Evolutionary conservation across 30 jellyfish, hydroid and myxozoan species (phyloP).

Genomic region (Pelagia noctiluca): DNA sequence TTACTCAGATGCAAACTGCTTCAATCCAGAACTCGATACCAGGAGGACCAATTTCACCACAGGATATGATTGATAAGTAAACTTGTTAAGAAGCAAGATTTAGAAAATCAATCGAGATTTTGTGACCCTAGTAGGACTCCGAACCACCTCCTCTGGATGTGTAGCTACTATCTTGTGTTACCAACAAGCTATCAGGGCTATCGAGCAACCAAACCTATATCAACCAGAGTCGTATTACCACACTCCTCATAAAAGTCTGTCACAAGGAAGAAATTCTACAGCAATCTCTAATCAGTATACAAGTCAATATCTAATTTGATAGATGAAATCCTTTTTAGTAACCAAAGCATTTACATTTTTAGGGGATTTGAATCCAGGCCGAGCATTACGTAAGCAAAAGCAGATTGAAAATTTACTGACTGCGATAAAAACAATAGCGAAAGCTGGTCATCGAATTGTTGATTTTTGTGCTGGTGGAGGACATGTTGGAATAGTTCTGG

Average conservation of each 20-base stretch:
- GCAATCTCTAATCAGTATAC: background rate
- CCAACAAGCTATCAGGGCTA: no score
- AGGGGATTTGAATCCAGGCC: conserved; percentile 77
- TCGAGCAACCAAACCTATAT: no score
- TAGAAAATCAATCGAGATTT: no score
- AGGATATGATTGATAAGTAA: no score
- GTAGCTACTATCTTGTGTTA: no score
- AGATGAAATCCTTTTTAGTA: background rate
- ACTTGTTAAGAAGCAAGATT: no score
- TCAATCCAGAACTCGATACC: background rate
- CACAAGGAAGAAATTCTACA: background rate
- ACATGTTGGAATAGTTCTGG: conserved; percentile 92
- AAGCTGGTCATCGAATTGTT: conserved; percentile 69
- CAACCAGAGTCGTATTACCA: no score
- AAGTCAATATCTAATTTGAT: background rate
- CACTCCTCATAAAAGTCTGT: no score
- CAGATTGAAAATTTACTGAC: conserved; percentile 75
- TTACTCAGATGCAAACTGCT: background rate
- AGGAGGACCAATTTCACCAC: no score
- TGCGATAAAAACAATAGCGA: conserved; percentile 43
- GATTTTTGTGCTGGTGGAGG: conserved; percentile 99
- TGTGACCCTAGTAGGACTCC: no score
- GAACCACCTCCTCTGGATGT: no score
- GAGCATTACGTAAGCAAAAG: conserved; percentile 79
- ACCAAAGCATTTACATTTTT: no score